These are phyloP conservation scores for Eucera pruinosa DNA, from an alignment of 2,888 invertebrate genomes.

Conservation along the genomic window DNA sequence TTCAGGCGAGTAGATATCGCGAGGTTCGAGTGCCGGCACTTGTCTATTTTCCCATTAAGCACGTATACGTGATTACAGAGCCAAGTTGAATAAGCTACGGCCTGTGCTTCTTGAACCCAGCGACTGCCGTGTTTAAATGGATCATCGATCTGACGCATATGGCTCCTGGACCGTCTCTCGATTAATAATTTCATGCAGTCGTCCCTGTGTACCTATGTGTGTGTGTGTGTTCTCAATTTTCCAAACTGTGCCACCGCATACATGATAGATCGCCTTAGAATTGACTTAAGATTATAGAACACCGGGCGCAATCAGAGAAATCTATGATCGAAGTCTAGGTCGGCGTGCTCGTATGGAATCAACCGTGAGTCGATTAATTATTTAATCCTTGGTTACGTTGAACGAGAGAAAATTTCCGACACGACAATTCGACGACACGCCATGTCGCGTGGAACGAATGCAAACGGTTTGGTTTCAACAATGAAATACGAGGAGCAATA, in stretches of 20 bases:
- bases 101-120: conserved; percentile 46
- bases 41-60: conserved; percentile 78
- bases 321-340: conserved; percentile 33
- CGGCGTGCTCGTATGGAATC: conserved; percentile 11
- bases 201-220: neutral
- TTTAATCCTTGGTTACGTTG: conserved; percentile 1
- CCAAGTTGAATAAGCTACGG: conserved; percentile 55
- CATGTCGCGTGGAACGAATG: conserved; percentile 9
- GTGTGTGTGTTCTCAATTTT: conserved; percentile 25
- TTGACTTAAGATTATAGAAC: conserved; percentile 34
- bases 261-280: conserved; percentile 19
- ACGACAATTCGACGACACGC: conserved; percentile 10
- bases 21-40: conserved; percentile 67
- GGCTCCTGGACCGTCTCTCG: conserved; percentile 48
- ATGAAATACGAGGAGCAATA: neutral
- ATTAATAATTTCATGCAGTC: conserved; percentile 63
- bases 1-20: conserved; percentile 64
- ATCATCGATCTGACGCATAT: conserved; percentile 65
- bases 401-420: neutral
- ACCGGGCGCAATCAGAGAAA: conserved; percentile 23
- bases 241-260: neutral
- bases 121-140: conserved; percentile 56
- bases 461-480: neutral
- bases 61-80: conserved; percentile 73
- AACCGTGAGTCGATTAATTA: conserved; percentile 44